Base-by-base conservation (phyloP, 2,888 invertebrate species). In the Monopis laevigella region DNA sequence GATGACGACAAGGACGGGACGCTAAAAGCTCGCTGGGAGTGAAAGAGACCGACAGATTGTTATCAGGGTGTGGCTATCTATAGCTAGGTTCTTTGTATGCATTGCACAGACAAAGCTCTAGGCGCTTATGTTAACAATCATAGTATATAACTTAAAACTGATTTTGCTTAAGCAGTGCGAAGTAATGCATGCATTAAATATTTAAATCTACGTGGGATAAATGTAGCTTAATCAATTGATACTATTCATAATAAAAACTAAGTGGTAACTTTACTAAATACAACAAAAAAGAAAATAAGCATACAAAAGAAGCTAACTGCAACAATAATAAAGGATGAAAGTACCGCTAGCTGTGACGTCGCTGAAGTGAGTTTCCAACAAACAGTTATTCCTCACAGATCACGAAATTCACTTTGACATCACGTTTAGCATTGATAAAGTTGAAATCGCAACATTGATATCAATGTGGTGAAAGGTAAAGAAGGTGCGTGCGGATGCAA, bases 321-420 rank as follows among this genome's bases (percentile, higher is more conserved):
- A n/a, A 24, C 24, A 24, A 24, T 24, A 6, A 7, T 7, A 61
- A 62, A 67, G 65, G 61, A 64, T 59, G 67, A 63, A 65, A 65
- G 67, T 70, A 71, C 72, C 73, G 68, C 62, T 62, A 56, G 49
- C 13, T 36, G 10, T 47, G 53, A 43, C 49, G 54, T 55, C 54
- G 56, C 49, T 52, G 56, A 17, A 21, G 34, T 48, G 54, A 56
- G 57, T 54, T 16, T 59, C 58, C 53, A 67, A 58, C 64, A 62
- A 63, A 66, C n/a, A n/a, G n/a, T n/a, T n/a, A n/a, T 60, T 60
- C 63, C 62, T 34, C 70, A 74, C 78, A 70, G 66, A 66, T 62
- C 74, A 77, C 75, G 68, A 69, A 69, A 67, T 70, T 65, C 77
- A 80, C 77, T 75, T 70, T 68, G 16, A n/a, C 59, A 69, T 63